Base-by-base conservation (phyloP, 2,888 invertebrate genomes). In the Campoplex capitator region DNA sequence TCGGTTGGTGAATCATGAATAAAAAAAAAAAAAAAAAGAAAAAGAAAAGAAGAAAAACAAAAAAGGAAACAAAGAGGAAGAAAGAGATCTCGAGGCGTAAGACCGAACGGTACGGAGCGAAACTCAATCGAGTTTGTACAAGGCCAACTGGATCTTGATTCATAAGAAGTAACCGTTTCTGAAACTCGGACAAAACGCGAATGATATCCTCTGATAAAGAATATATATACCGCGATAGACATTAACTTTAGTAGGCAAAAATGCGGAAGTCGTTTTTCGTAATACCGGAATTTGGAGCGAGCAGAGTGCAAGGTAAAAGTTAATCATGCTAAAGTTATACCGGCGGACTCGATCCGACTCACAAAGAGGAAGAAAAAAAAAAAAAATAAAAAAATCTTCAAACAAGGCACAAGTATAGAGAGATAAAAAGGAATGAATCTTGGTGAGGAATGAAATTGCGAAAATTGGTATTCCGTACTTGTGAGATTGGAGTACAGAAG, bases 251-350 rank as follows among this genome's bases (percentile, higher is more conserved):
- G 8, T 42, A 45, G 45, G 35, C 32, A 76, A 80, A 84, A 86
- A 77, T 42, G 45, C 84, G 84, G 86, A 86, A 84, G 74, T 78
- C 38, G 38, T 78, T 70, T 68, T 67, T 56, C 75, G 38, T 42
- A 68, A 75, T 67, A 51, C 42, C 51, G 48, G 71, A 79, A 71
- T 54, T 42, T 51, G 70, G 77, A 83, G 42, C 54, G 82, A 75
- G 16, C 62, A 54, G 67, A 68, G 70, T 78, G 54, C 84, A 74
- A 68, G 74, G 28, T 18, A 32, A 28, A 65, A 76, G 67, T 83
- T 86, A 86, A 77, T 86, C 80, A 86, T 73, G 65, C 73, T 51
- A 75, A 67, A 80, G 58, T 74, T 74, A 65, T 42, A 62, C 48
- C 35, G 3, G 62, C 35, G 3, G 62, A 45, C 62, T 73, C 62